Conservation (phyloP, 2,888 invertebrate species). For the Sialis lutaria region DNA sequence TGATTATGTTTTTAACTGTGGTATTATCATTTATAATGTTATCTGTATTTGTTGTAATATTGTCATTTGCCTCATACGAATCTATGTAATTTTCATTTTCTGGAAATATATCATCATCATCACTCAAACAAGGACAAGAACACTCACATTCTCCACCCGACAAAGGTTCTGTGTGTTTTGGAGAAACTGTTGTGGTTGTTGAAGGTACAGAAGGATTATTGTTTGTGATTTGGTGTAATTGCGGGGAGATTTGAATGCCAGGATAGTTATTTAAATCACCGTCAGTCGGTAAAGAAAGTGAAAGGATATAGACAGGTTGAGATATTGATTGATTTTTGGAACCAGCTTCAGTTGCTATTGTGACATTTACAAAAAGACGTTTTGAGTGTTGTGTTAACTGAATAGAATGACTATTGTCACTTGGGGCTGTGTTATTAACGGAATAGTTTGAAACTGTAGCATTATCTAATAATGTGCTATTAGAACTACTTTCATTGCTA, state of each 20-base stretch:
- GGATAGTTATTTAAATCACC: constrained; percentile 33
- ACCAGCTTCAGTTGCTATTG: constrained; percentile 55
- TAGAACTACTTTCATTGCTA: too few species aligned
- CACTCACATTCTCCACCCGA: constrained; percentile 51
- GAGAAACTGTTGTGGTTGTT: constrained; percentile 20
- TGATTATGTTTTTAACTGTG: constrained; percentile 12
- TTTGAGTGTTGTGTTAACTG: constrained; percentile 20
- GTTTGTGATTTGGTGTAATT: constrained; percentile 15
- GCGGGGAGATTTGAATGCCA: constrained; percentile 35
- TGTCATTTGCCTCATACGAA: background rate
- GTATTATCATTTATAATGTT: constrained; percentile 8
- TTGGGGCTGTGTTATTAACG: too few species aligned
- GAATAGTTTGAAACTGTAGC: background rate
- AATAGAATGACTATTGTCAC: background rate
- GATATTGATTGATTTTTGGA: constrained; percentile 29
- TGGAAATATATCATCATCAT: constrained; percentile 9
- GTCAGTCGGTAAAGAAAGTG: constrained; percentile 59
- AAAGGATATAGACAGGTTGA: constrained; percentile 58
- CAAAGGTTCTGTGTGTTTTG: constrained; percentile 18
- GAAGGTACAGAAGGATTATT: constrained; percentile 17
- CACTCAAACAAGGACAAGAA: constrained; percentile 49
- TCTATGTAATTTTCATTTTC: background rate
- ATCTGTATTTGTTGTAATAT: constrained; percentile 10
- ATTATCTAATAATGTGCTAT: background rate
- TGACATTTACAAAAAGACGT: constrained; percentile 64